Base-by-base conservation (phyloP, 2,797 vertebrate species). In the Chelonia mydas region DNA sequence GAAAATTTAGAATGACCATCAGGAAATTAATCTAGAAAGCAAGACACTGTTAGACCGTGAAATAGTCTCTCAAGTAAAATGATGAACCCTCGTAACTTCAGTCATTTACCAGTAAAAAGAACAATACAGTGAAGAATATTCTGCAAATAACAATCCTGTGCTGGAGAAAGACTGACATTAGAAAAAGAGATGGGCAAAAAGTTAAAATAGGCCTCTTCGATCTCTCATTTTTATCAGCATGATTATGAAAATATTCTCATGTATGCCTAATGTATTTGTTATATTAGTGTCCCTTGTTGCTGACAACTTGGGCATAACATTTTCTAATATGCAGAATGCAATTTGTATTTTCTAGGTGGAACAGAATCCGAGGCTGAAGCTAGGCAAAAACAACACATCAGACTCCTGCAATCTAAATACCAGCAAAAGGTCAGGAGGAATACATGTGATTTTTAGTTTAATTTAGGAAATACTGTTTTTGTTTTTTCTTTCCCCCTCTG, bases 341-440 rank as follows among this genome's bases (percentile, higher is more conserved):
- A 65, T 95, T 91, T 89, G 41, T 85, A 4, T 84, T 41, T 89
- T 23, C 78, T 94, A 99, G 99, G 99, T 95, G 99, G 99, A 54
- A 83, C 28, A 17, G 87, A 90, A 49, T 98, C 98, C 3, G 77
- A 99, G 90, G 87, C 88, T 93, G 98, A 98, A 97, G 99, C 97
- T 90, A 98, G 99, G 77, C 96, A 97, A 96, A 99, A 95, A 27
- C 99, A 99, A 96, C 95, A 97, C 23, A 31, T 72, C 80, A 96
- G 97, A 11, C 90, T 96, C 27, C 82, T 86, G 5, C 93, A 93
- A 76, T 98, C 98, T 96, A 99, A 98, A 98, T 95, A 98, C 49
- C 98, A 98, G 94, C 98, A 98, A 98, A 99, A 98, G 99, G 99
- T 99, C 96, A 95, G 97, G 61, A 88, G 85, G 77, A 95, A 95